These are phyloP conservation scores for Listrodromus nycthemerus DNA, from an alignment of 2,888 invertebrate species.

Conservation along the genomic window DNA sequence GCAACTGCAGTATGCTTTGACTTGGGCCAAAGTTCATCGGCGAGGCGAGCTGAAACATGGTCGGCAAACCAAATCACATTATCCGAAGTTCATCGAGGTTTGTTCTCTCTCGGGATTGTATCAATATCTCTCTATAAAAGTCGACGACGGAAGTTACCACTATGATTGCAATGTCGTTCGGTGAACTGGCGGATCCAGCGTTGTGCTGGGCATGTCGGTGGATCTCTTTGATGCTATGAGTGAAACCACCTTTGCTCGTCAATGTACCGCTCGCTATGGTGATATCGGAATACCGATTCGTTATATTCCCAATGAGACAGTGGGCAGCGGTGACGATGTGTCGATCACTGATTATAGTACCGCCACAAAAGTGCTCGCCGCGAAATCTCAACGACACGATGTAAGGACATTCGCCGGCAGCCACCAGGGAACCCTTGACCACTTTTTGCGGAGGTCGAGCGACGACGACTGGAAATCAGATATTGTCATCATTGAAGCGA, in stretches of 20 bases:
- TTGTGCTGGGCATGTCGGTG: conserved; percentile 14
- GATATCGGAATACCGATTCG: not conserved
- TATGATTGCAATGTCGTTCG: conserved; percentile 58
- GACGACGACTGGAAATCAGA: conserved; percentile 20
- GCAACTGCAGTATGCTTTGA: conserved; percentile 40
- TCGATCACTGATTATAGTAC: conserved; percentile 24
- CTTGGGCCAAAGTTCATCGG: conserved; percentile 15
- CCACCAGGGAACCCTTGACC: conserved; percentile 23
- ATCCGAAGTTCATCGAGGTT: not conserved
- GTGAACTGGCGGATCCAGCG: not conserved
- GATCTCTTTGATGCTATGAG: conserved; percentile 14
- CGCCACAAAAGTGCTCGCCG: conserved; percentile 37
- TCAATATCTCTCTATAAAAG: not conserved
- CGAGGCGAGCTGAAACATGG: conserved; percentile 34
- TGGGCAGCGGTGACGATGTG: conserved; percentile 55
- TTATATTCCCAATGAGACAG: conserved; percentile 1
- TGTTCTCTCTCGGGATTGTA: no score
- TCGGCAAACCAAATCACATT: not conserved
- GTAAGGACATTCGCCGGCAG: conserved; percentile 44
- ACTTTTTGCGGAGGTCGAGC: conserved; percentile 35
- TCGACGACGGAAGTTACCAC: conserved; percentile 29
- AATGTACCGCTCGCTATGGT: conserved; percentile 48
- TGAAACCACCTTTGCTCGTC: conserved; percentile 26
- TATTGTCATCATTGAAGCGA: not conserved
- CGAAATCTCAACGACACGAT: conserved; percentile 33